Base-by-base conservation (phyloP, 2,888 invertebrate genomes). In the Baronia brevicornis region DNA sequence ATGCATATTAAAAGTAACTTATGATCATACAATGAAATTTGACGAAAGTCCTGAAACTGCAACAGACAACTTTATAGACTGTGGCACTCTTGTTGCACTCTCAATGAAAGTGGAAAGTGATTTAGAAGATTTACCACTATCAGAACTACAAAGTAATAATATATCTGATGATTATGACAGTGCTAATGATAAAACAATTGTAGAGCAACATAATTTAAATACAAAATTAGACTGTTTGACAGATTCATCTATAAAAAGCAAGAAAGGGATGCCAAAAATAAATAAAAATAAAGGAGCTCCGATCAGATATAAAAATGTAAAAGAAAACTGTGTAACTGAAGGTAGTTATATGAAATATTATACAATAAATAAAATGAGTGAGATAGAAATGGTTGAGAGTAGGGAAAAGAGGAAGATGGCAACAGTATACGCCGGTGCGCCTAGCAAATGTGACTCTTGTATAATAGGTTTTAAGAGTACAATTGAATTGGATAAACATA, bases 381-480 rank as follows among this genome's bases (percentile, higher is more conserved):
- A 56, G 11, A 33, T 25, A 7, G 64, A 64, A 22, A 46, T 63
- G 32, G 27, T 38, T 3, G 44, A 50, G n/a, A 44, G 46, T 18
- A 45, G 51, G 17, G 39, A 32, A 4, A 39, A 33, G 20, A 54
- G 26, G 9, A 59, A 43, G 28, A 33, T 36, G 27, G 41, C 17
- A 0, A 23, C n/a, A 0, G 19, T n/a, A 4, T 68, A 44, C 39
- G 15, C 40, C 0, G 33, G 41, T 18, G 48, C 51, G 0, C n/a
- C 19, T 1, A 54, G 43, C 38, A 68, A 65, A 50, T 74, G 75
- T 58, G 51, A 61, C 2, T 49, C 44, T 12, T 74, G 75, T 55
- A 26, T 63, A 4, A 36, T 51, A 36, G 41, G 8, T 0, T 71
- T 61, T 51, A 41, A 44, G 6, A 48, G 25, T 36, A 31, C 53